Conservation (phyloP, 1,140 invertebrate species). For the Ceratoteleas bidentatus region DNA sequence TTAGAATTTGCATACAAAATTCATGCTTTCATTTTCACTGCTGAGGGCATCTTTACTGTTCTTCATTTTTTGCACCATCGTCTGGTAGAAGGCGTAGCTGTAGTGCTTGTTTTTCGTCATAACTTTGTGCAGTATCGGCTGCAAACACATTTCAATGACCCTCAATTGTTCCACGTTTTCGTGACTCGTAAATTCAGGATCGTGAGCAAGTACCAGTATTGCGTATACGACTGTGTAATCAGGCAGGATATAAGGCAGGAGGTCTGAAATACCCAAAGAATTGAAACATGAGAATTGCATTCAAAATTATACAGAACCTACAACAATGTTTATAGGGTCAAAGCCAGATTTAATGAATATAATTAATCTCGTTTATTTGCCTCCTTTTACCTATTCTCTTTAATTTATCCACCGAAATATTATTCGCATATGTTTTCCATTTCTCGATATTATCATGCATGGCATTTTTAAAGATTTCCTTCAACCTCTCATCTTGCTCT, state of each 20-base stretch:
- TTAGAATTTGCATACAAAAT: too few species aligned
- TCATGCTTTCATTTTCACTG: too few species aligned
- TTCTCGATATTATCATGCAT: constrained; percentile 93
- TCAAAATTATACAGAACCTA: too few species aligned
- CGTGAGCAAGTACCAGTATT: constrained; percentile 95
- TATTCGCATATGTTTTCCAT: constrained; percentile 94
- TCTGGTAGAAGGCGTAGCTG: constrained; percentile 97
- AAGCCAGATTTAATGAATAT: too few species aligned
- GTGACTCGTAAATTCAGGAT: constrained; percentile 90
- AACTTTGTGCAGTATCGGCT: constrained; percentile 96
- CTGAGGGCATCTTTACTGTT: constrained; percentile 82
- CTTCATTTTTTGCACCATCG: constrained; percentile 95
- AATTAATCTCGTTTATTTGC: too few species aligned
- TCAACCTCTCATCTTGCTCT: constrained; percentile 90
- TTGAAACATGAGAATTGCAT: too few species aligned
- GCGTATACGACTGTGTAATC: constrained; percentile 98
- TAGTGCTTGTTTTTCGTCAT: constrained; percentile 96
- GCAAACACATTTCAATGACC: constrained; percentile 91
- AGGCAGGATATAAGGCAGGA: constrained; percentile 93
- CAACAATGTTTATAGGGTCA: too few species aligned
- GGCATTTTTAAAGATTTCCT: constrained; percentile 86
- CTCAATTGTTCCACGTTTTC: constrained; percentile 89
- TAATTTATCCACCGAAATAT: constrained; percentile 83
- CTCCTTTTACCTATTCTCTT: constrained; percentile 79
- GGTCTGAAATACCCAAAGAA: constrained; percentile 73